phyloP scores from a whole-genome alignment of 2,888 invertebrate species.

The Oasisia sp. region DNA sequence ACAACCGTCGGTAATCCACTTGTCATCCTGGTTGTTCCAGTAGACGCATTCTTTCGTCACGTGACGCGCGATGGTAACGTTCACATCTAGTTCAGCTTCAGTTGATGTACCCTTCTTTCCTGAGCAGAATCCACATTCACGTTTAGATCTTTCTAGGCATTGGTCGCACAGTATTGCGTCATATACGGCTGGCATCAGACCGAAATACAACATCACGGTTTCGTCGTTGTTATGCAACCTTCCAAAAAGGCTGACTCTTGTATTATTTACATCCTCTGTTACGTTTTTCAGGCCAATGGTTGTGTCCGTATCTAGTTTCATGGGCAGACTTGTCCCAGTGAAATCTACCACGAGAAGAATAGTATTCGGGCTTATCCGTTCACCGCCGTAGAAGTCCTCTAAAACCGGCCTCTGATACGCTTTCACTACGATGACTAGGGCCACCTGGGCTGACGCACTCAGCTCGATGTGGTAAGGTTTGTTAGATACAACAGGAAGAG shows the following conservation, averaged over 20 bases:
- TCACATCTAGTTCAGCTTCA: not conserved
- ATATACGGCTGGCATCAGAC: not conserved
- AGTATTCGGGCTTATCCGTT: not conserved
- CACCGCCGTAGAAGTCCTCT: not conserved
- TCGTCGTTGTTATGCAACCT: not conserved
- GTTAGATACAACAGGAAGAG: not conserved
- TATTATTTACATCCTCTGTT: not conserved
- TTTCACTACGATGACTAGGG: not conserved
- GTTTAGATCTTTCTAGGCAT: not conserved
- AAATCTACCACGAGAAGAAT: not conserved
- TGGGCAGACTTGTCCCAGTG: not conserved
- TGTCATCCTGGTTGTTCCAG: not conserved
- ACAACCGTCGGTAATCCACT: not conserved
- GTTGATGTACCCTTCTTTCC: not conserved
- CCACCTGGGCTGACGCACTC: not conserved
- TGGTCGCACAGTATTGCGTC: not conserved
- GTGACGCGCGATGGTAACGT: not conserved
- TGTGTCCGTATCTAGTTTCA: not conserved
- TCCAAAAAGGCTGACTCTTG: not conserved
- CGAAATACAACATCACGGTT: not conserved
- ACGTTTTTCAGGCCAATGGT: not conserved
- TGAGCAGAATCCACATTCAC: not conserved
- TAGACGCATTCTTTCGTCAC: not conserved
- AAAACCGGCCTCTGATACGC: not conserved
- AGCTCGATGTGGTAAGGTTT: not conserved